These are phyloP conservation scores for Scolopax mira DNA, from an alignment of 2,113 vertebrate species.

Conservation along the genomic window DNA sequence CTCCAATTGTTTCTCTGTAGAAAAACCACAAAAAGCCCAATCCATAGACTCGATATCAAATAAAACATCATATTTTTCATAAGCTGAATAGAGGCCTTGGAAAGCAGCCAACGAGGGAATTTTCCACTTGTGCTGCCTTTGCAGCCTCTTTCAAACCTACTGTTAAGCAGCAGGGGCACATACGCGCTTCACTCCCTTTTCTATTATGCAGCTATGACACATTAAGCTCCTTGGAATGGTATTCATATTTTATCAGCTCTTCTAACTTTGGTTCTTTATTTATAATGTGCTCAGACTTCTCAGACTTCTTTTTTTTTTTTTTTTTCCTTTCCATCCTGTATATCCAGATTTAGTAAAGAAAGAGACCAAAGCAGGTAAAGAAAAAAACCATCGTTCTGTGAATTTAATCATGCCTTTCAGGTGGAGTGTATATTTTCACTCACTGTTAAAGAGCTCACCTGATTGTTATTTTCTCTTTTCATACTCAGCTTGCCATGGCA, in stretches of 20 bases:
- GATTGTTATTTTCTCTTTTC: not conserved
- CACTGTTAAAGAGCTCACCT: not conserved
- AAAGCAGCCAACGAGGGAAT: constrained; percentile 35
- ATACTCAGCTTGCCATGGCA: not conserved
- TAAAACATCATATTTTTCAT: constrained; percentile 56
- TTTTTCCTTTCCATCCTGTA: not conserved
- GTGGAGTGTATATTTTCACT: not conserved
- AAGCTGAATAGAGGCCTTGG: constrained; percentile 27
- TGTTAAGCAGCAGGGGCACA: constrained; percentile 49
- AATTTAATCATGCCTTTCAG: constrained; percentile 29
- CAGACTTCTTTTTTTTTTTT: no score
- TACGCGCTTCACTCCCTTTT: constrained; percentile 37
- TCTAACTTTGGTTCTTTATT: constrained; percentile 45
- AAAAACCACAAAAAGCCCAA: not conserved
- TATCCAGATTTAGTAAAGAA: constrained; percentile 49
- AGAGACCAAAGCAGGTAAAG: not conserved
- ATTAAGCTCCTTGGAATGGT: constrained; percentile 61
- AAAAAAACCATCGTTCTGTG: not conserved
- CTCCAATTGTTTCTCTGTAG: not conserved
- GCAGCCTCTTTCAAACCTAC: constrained; percentile 31
- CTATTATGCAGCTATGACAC: constrained; percentile 55
- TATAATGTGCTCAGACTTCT: not conserved
- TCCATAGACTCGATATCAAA: constrained; percentile 18
- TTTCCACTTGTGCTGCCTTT: constrained; percentile 56
- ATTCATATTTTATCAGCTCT: constrained; percentile 68